Evolutionary conservation across 2,888 invertebrate genomes (phyloP), one percentile per base, ranked within the genome.

Genomic region (Heliconius aoede): DNA sequence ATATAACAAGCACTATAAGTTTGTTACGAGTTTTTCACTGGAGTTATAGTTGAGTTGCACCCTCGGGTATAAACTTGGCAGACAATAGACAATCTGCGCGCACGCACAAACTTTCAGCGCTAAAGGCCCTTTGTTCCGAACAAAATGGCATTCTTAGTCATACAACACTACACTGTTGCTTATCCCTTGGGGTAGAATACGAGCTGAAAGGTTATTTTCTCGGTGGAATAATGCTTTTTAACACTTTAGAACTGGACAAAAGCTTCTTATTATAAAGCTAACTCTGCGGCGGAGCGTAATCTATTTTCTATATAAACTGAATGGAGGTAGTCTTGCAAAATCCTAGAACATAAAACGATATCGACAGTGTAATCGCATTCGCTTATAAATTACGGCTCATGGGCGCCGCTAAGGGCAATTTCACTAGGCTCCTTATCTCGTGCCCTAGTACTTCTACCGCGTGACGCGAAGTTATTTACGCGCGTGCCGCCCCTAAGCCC

Each of bases 381-480:
- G 72, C 78, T 80, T 79, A 78, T 81, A 78, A 79, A 74, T 81
- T 60, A 71, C 74, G 40, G 71, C 74, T 67, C 72, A 72, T 72
- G 68, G 64, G 64, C 64, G 76, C 85, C 84, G 85, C 86, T 83
- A 86, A 85, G 88, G 84, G 88, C 91, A 91, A 92, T 92, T 89
- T 88, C 90, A 86, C 87, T 86, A 84, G 82, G 81, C 86, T 86
- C 86, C 92, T 94, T 94, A 93, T 93, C 93, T 90, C 86, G 86
- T 84, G 82, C 84, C 88, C 88, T 86, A 86, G 85, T 85, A 83
- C 87, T 88, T 83, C 73, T 73, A 78, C 80, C 81, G 83, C 90
- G 89, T 91, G 92, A 91, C 92, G 91, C 90, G 86, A 86, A 86
- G 90, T 92, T 94, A 94, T 94, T 94, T 94, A 94, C 93, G 93